Base-by-base conservation (phyloP, 2,113 vertebrate species). In the Odobenus rosmarus region DNA sequence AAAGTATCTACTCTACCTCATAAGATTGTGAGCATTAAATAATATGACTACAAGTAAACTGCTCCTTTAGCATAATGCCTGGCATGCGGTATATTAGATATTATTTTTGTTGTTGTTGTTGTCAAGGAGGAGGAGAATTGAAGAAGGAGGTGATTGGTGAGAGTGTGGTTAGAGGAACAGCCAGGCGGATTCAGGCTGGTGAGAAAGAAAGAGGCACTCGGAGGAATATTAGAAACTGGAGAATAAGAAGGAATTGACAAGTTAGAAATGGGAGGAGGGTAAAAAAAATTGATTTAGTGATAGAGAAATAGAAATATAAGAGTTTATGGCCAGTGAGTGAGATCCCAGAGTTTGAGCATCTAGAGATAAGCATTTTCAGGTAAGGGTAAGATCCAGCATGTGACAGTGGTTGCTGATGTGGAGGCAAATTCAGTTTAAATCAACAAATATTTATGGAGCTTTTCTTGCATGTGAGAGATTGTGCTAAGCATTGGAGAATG, bases 151-250 rank as follows among this genome's bases (percentile, higher is more conserved):
- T 31, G 59, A 21, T 39, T 57, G 71, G 61, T 74, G 57, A 80
- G 53, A 42, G 13, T 84, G 19, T 33, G 53, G 53, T 12, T 67
- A 76, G 81, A 90, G 46, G 71, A 79, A 76, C 33, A 82, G 49
- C 53, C 12, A 0, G 39, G 71, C 61, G 77, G n/a, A 9, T 53
- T 94, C 82, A 71, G 36, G 23, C 67, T 93, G 80, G 18, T 36
- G 59, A 71, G 53, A 71, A 83, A 90, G 74, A 76, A 89, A 76
- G 46, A 72, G 49, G 84, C 83, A 57, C 21, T 5, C 21, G 57
- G 21, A 93, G 42, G 46, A 85, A 23, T 86, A 53, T 88, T 80
- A 87, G 49, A 79, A 92, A 89, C 61, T 86, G 42, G 96, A 96
- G 88, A 57, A n/a, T 74, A 21, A 79, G 49, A 88, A 86, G 46